Conservation (phyloP, 2,113 vertebrate species). For the Paedocypris sp. region DNA sequence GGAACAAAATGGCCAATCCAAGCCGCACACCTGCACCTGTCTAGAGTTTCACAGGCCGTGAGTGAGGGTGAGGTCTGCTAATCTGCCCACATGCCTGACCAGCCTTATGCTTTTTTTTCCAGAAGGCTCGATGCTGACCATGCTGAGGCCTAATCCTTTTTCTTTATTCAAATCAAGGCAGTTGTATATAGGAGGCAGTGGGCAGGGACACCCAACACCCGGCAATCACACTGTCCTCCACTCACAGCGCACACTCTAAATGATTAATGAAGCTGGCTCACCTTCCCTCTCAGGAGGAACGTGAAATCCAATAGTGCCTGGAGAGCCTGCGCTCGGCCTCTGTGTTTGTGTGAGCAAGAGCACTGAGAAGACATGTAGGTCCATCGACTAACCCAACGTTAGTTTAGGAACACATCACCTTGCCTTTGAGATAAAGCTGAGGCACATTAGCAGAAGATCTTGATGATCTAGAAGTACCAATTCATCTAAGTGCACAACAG, state of each 20-base stretch:
- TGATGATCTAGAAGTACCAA: not conserved
- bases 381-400: not conserved
- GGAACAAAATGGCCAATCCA: constrained; percentile 11
- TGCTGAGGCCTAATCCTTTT: constrained; percentile 16
- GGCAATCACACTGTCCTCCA: constrained; percentile 40
- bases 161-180: constrained; percentile 39
- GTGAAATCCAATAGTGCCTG: constrained; percentile 34
- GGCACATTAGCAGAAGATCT: not conserved
- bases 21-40: constrained; percentile 29
- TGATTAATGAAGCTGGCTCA: constrained; percentile 42
- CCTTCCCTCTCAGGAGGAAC: constrained; percentile 40
- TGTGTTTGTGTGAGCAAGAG: not conserved
- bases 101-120: not conserved
- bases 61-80: constrained; percentile 16
- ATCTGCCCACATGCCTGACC: constrained; percentile 12
- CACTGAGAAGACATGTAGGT: not conserved
- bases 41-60: constrained; percentile 20
- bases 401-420: too few species aligned
- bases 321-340: constrained; percentile 27
- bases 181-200: constrained; percentile 34
- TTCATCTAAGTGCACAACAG: not conserved
- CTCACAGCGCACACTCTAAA: constrained; percentile 41
- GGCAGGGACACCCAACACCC: constrained; percentile 35
- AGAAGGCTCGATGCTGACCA: constrained; percentile 21
- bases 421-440: not conserved